Conservation (phyloP, 2,797 vertebrate species). For the Falco columbarius region DNA sequence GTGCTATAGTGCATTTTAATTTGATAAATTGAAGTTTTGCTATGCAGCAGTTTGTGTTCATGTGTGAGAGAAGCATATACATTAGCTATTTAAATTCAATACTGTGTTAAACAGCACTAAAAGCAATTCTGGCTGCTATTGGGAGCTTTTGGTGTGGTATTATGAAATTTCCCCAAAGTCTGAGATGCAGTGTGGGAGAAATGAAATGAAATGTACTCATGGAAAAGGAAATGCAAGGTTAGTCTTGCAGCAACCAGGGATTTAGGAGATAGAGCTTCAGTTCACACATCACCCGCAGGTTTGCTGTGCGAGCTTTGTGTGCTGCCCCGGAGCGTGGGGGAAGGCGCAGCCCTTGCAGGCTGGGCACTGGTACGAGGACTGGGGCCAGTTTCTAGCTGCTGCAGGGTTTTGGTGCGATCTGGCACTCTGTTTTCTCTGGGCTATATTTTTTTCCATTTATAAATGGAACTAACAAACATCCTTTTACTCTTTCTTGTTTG, state of each 20-base stretch:
- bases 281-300: neutral
- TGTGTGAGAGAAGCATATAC: neutral
- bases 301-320: neutral
- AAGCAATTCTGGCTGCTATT: constrained; percentile 16
- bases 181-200: neutral
- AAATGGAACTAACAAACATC: neutral
- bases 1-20: constrained; percentile 20
- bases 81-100: constrained; percentile 2
- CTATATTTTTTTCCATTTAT: neutral
- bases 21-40: constrained; percentile 44
- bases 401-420: neutral
- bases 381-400: neutral
- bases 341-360: neutral
- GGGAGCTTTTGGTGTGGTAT: constrained; percentile 3
- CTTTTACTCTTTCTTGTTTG: neutral
- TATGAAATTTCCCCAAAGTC: neutral
- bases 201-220: neutral
- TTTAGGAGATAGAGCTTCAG: neutral
- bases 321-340: neutral
- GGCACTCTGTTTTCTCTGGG: neutral
- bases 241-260: neutral
- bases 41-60: neutral
- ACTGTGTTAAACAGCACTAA: constrained; percentile 23
- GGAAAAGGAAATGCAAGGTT: neutral
- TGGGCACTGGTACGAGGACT: neutral